These are phyloP conservation scores for Unio pictorum DNA, from an alignment of 2,888 invertebrate genomes.

Conservation along the genomic window DNA sequence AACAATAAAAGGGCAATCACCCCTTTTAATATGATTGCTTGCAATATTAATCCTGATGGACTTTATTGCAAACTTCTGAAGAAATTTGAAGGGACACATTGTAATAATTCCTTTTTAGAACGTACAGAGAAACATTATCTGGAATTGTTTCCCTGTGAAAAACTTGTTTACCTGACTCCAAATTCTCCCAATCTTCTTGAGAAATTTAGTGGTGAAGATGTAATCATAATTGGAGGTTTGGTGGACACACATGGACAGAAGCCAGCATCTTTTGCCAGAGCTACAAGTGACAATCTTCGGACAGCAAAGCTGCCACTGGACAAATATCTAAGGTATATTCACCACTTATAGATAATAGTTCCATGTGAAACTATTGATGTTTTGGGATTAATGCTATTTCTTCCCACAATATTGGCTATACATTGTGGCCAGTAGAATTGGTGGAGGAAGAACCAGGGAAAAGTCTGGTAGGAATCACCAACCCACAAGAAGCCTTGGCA, in stretches of 20 bases:
- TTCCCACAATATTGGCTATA: too few relatives aligned
- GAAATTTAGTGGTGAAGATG: slow-evolving; percentile 81
- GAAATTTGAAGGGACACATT: too few relatives aligned
- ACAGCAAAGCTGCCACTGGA: slow-evolving; percentile 89
- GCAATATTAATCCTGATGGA: not conserved
- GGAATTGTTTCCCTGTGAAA: slow-evolving; percentile 84
- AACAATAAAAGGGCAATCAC: not conserved
- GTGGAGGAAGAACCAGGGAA: too few relatives aligned
- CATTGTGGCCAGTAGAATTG: too few relatives aligned
- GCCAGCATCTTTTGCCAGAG: slow-evolving; percentile 87
- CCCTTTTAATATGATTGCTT: not conserved
- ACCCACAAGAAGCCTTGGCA: too few relatives aligned
- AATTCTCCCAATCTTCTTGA: slow-evolving; percentile 82
- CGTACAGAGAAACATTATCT: slow-evolving; percentile 77
- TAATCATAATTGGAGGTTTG: slow-evolving; percentile 85
- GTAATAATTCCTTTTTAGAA: slow-evolving; percentile 2
- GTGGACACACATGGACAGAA: slow-evolving; percentile 67
- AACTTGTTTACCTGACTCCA: slow-evolving; percentile 89
- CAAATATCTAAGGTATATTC: slow-evolving; percentile 76
- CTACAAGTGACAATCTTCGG: slow-evolving; percentile 84
- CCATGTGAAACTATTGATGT: too few relatives aligned
- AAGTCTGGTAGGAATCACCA: too few relatives aligned
- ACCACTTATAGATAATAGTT: too few relatives aligned
- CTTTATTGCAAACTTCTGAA: too few relatives aligned
- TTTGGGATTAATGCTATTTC: too few relatives aligned